Evolutionary conservation across 1,140 invertebrate species (phyloP), one percentile per base, ranked within the genome.

Genomic region (Chelonus insularis): DNA sequence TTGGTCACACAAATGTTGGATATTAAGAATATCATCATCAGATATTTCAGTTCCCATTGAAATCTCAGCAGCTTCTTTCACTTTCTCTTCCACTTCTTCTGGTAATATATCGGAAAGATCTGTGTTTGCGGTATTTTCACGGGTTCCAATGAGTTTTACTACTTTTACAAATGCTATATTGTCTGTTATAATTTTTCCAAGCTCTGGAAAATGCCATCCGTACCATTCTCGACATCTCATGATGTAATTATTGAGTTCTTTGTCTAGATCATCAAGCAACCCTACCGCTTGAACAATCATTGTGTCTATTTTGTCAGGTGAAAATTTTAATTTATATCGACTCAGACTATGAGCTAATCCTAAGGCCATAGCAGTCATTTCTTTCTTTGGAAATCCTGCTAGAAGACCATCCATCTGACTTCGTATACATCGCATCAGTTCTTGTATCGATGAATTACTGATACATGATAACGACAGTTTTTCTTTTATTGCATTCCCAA

Each of bases 31-130:
- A 83, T 99, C 97, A 70, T 98, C 92, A 12, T 97, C 91, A 0
- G 96, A 91, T 63, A 99, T 98, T 85, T 99, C 97, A 11, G 96
- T 98, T 23, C 97, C 97, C 96, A 99, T 99, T 0, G 96, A 98
- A 34, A 98, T 96, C 81, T 99, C 96, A 5, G 97, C 96, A 9
- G 95, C 93, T 76, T 95, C 92, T 80, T 98, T 99, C 0, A 99
- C 90, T 78, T 93, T 91, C 66, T 91, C 88, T 79, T 97, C 96
- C 1, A 96, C 74, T 64, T 97, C 94, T 77, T 96, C 94, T 1
- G 93, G 87, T 36, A 99, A 75, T 68, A 98, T 91, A 59, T 95
- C 93, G 0, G 94, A 97, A 41, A 99, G 83, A 81, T 99, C 97
- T 14, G 89, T 88, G 0, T 82, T 84, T 0, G 84, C 77, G 12